Evolutionary conservation across 2,888 invertebrate species (phyloP), one percentile per base, ranked within the genome.

Genomic region (Barypeithes pellucidus): DNA sequence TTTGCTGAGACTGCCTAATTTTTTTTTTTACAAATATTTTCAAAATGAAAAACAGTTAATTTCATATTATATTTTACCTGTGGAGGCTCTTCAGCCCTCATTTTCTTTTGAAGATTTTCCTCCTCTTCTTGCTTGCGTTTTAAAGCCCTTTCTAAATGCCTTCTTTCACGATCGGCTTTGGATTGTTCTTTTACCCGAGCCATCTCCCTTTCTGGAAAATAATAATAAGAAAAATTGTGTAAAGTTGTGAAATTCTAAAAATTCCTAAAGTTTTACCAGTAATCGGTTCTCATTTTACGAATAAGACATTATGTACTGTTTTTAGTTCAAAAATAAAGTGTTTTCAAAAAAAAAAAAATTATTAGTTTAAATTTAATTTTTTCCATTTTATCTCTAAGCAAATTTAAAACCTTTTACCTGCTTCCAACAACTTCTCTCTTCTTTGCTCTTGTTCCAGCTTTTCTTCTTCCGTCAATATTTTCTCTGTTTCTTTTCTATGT

Each of bases 131-230:
- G 84, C 76, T 85, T 86, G 3, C 85, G 77, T 77, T 86, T 85
- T 3, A 85, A 79, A 81, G 84, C 84, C 80, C 85, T 81, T 79
- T 84, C 83, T 78, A 83, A 68, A 50, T 94, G 89, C 12, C 95
- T 88, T 0, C 94, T 92, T 84, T 94, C 93, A 14, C 94, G 84
- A 82, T 94, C 94, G 66, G 89, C 89, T 20, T 92, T 88, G 0
- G 93, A 93, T 65, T 91, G 91, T 83, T 94, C 92, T 84, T 94
- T 94, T 67, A 94, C 89, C 78, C 93, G 89, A 2, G 92, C 92
- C 90, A 92, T 94, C 86, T 95, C 93, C 33, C 94, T 87, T 81
- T 93, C 93, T 87, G 79, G 16, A 86, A 79, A 36, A 16, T 7
- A 60, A 39, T n/a, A 39, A 33, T 33, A n/a, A n/a, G n/a, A n/a